These are phyloP conservation scores for Sesamia nonagrioides DNA, from an alignment of 1,140 invertebrate genomes.

Conservation along the genomic window DNA sequence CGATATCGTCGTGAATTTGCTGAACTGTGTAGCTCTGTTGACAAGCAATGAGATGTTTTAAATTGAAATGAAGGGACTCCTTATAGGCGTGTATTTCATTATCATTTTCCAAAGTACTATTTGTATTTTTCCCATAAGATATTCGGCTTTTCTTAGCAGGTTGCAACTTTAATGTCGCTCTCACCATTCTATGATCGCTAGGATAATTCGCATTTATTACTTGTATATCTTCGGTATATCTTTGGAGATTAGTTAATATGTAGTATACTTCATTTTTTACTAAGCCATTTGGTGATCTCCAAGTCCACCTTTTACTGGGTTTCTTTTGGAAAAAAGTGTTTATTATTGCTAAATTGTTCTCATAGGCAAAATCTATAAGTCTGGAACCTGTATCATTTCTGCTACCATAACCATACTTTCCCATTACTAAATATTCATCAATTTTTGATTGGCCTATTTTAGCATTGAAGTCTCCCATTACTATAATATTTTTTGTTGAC, in stretches of 20 bases:
- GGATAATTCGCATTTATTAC: not conserved
- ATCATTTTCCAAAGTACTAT: not conserved
- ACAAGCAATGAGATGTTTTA: too few species aligned
- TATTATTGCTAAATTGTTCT: not conserved
- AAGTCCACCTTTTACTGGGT: conserved; percentile 9
- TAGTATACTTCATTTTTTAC: conserved; percentile 15
- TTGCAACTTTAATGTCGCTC: conserved; percentile 7
- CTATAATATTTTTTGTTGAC: too few species aligned
- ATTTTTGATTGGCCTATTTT: not conserved
- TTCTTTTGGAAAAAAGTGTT: conserved; percentile 21
- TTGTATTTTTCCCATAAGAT: not conserved
- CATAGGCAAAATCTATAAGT: conserved; percentile 1
- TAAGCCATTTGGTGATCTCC: not conserved
- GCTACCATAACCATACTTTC: not conserved
- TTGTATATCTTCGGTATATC: not conserved
- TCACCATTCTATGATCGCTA: conserved; percentile 20
- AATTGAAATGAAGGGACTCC: too few species aligned
- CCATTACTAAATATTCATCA: not conserved
- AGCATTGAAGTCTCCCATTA: not conserved
- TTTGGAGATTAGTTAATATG: conserved; percentile 16
- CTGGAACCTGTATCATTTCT: not conserved
- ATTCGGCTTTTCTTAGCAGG: not conserved
- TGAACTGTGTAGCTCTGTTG: too few species aligned
- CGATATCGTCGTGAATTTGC: too few species aligned
- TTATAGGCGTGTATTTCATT: not conserved